phyloP scores from a whole-genome alignment of 2,113 vertebrate genomes.

The Suricata suricatta region DNA sequence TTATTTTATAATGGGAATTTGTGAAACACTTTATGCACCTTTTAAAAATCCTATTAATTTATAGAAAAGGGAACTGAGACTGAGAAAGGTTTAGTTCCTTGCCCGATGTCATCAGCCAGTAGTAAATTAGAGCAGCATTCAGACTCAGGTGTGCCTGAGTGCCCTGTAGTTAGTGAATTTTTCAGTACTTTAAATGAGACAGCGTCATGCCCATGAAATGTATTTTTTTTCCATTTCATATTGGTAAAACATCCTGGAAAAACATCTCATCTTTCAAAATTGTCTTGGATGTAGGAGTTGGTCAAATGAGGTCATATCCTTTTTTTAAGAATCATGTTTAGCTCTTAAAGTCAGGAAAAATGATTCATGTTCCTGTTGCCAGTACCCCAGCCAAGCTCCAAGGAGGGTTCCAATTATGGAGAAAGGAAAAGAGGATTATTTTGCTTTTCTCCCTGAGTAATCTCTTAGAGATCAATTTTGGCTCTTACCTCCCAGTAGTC shows the following conservation, averaged over 20 bases:
- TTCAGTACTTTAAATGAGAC: neutral
- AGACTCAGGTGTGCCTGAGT: neutral
- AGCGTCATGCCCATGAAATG: neutral
- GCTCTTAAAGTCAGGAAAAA: neutral
- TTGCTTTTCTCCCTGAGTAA: neutral
- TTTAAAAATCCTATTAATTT: neutral
- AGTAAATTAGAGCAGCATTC: neutral
- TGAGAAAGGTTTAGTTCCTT: neutral
- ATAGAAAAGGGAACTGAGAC: neutral
- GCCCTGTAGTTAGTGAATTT: neutral
- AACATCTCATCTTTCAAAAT: neutral
- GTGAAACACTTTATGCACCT: neutral
- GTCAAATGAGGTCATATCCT: neutral
- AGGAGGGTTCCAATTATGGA: neutral
- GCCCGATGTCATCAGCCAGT: neutral
- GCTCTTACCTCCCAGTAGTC: neutral
- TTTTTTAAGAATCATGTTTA: neutral
- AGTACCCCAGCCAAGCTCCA: neutral
- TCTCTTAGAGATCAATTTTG: neutral
- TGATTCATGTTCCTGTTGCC: neutral
- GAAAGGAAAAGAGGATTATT: neutral
- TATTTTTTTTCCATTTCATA: neutral
- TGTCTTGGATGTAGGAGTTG: neutral
- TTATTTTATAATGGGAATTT: neutral
- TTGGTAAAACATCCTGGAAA: neutral